phyloP scores from a whole-genome alignment of 2,797 vertebrate species.

The Peromyscus eremicus region DNA sequence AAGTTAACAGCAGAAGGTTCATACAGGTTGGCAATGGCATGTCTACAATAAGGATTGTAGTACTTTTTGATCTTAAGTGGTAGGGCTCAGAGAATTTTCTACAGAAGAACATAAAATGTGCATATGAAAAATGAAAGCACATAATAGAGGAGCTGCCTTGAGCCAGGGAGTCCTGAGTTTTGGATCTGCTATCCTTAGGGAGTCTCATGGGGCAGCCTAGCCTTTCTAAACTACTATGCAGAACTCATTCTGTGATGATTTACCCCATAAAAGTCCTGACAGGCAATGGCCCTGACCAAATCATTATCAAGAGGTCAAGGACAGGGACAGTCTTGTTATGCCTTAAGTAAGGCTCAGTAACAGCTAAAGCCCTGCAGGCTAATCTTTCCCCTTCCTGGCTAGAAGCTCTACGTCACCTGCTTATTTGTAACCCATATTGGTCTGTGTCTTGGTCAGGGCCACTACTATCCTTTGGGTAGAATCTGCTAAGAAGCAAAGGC shows the following conservation, averaged over 20 bases:
- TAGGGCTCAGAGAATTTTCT: background rate
- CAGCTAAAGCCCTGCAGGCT: background rate
- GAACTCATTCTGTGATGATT: background rate
- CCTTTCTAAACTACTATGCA: background rate
- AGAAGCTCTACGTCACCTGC: background rate
- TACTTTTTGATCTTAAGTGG: background rate
- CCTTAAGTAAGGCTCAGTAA: background rate
- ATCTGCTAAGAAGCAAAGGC: background rate
- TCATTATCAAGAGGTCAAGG: background rate
- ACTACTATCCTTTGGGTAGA: background rate
- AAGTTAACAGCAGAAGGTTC: background rate
- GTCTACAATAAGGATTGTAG: background rate
- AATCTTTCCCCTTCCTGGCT: background rate
- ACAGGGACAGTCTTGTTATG: background rate
- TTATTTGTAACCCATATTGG: no score
- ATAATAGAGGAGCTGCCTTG: no score
- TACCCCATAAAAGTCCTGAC: background rate
- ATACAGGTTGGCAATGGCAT: background rate
- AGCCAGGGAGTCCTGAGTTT: background rate
- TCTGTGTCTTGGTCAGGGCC: background rate
- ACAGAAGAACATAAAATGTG: background rate
- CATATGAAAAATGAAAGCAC: background rate
- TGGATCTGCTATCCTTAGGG: rapidly evolving
- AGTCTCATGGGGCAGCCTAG: no score
- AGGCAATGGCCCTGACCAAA: background rate